Evolutionary conservation across 2,113 vertebrate genomes (phyloP), one percentile per base, ranked within the genome.

Genomic region (Eidolon helvum): DNA sequence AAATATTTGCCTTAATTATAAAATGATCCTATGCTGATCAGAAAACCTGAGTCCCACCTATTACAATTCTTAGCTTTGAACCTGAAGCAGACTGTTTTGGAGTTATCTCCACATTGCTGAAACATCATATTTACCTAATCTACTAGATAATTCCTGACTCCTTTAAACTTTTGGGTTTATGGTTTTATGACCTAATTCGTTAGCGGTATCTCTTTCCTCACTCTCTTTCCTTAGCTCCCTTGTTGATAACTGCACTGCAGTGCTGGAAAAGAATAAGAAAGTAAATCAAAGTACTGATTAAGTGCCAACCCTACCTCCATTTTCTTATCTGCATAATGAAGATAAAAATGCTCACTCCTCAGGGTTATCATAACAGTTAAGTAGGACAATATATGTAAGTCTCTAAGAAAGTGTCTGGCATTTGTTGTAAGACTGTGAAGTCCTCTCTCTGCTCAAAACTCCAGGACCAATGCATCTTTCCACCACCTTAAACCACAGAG

Each of bases 401-500:
- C 45, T 12, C 33, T 11, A 2, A 75, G 26, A 40, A n/a, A n/a
- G 40, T 30, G 14, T 63, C 26, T 1, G 11, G 30, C 24, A 57
- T 77, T 93, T 15, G 8, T 45, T 93, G 57, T 82, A 96, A 79
- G 53, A 75, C 28, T 50, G 71, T 69, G 69, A 94, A 77, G 48
- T 8, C 30, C 6, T 40, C 59, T 48, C 28, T 88, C 77, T 91
- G 53, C 66, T 43, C 53, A 59, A 87, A 91, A 69, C 90, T 88
- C 55, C 66, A 61, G 72, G 72, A 90, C 87, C 95, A 86, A 96
- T 97, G 94, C 55, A 40, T 92, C 82, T 90, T 91, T 66, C 65
- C 15, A 84, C 33, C 19, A 57, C 35, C n/a, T 43, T 85, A 66
- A 93, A 33, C 38, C 59, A 63, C 50, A 95, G 94, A 63, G 57